A percentile compares a stretch with the other conserved stretches of the same genome.
phyloP scores from a whole-genome alignment of 2,888 invertebrate genomes.

The Pammene fasciana region DNA sequence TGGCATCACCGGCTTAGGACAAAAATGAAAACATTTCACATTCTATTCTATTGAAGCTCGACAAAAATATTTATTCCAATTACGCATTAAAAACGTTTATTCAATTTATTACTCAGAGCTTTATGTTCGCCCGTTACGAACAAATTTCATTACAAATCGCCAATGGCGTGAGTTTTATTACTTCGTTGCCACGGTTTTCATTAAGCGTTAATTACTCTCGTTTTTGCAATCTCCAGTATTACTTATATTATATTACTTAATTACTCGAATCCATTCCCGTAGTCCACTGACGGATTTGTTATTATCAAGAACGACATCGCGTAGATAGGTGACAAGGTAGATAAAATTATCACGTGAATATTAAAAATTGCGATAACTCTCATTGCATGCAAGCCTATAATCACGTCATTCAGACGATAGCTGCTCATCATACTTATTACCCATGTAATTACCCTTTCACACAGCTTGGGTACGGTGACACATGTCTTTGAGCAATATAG shows the following conservation, averaged over 20 bases:
- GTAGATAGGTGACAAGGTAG: too few relatives aligned
- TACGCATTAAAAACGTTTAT: neutral
- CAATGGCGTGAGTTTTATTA: slow-evolving; percentile 32
- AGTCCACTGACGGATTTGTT: too few relatives aligned
- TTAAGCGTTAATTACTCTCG: slow-evolving; percentile 36
- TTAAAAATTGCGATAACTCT: too few relatives aligned
- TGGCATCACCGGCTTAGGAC: neutral
- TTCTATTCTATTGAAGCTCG: neutral
- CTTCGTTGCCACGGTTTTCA: slow-evolving; percentile 25
- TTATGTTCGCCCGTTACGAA: slow-evolving; percentile 22
- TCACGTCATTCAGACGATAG: too few relatives aligned
- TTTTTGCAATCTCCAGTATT: slow-evolving; percentile 20
- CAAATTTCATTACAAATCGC: slow-evolving; percentile 34
- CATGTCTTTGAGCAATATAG: too few relatives aligned
- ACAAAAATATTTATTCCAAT: neutral
- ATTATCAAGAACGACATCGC: too few relatives aligned
- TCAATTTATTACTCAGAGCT: slow-evolving; percentile 21
- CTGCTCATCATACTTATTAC: too few relatives aligned
- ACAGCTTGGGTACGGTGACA: too few relatives aligned
- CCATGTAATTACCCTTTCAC: too few relatives aligned
- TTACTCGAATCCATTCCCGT: slow-evolving; percentile 7
- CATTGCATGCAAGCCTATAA: too few relatives aligned
- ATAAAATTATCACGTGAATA: too few relatives aligned
- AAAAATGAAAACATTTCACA: slow-evolving; percentile 6
- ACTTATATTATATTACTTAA: slow-evolving; percentile 20